A percentile compares a stretch with the other conserved stretches of the same genome.
Conservation (phyloP, 2,797 vertebrate species). For the Discoglossus pictus region DNA sequence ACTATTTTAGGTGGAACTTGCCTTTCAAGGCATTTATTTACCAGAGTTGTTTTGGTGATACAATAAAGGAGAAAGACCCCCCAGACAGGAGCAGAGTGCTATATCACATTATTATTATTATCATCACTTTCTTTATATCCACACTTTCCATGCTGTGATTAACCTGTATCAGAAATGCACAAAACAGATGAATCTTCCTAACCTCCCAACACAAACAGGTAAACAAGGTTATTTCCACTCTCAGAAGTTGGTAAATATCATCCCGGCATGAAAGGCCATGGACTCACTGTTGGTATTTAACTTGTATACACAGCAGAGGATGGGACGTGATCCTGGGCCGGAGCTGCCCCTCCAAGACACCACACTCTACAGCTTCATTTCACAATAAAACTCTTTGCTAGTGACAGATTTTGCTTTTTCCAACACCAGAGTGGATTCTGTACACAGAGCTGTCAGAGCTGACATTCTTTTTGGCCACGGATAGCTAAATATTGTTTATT, state of each 20-base stretch:
- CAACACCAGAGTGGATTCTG: background rate
- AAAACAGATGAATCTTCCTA: slow-evolving; percentile 18
- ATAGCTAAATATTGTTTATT: slow-evolving; percentile 39
- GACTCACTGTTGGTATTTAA: slow-evolving; percentile 38
- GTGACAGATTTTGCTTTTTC: background rate
- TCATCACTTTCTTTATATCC: background rate
- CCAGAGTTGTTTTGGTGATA: too few relatives aligned
- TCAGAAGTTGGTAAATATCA: slow-evolving; percentile 40
- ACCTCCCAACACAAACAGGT: slow-evolving; percentile 30
- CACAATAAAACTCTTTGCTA: background rate
- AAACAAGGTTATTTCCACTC: slow-evolving; percentile 20
- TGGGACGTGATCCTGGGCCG: background rate
- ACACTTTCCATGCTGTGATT: background rate
- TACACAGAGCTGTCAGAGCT: background rate
- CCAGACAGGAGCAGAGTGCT: too few relatives aligned
- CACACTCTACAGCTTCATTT: background rate
- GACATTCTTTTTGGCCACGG: slow-evolving; percentile 10
- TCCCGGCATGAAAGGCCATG: slow-evolving; percentile 32
- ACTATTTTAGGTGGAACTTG: too few relatives aligned
- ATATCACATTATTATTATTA: too few relatives aligned
- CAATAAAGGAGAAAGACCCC: too few relatives aligned
- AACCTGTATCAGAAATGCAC: too few relatives aligned
- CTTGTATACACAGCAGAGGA: slow-evolving; percentile 6
- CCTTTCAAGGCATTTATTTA: too few relatives aligned
- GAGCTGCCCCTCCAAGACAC: background rate